A percentile compares a stretch with the other conserved stretches of the same genome.
Evolutionary conservation across 2,113 vertebrate species (phyloP).

Genomic region (Serilophus lunatus): DNA sequence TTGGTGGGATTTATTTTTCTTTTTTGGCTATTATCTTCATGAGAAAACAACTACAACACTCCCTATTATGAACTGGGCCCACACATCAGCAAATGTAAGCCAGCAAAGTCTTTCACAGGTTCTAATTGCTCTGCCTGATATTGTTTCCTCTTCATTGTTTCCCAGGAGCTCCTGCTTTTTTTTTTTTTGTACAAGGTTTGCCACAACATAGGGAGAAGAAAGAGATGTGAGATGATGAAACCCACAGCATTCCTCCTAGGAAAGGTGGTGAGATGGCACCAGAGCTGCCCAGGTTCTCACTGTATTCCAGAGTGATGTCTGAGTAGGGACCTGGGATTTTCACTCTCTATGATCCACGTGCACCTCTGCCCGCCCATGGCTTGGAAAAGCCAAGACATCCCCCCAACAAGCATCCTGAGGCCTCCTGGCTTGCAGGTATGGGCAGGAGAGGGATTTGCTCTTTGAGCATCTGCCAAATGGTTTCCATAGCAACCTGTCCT

Average conservation of each 20-base stretch:
- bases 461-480: neutral
- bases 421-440: neutral
- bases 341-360: accelerated
- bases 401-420: accelerated
- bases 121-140: neutral
- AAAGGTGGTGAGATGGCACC: neutral
- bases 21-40: neutral
- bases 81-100: neutral
- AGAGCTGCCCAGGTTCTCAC: neutral
- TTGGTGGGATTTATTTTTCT: neutral
- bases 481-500: neutral
- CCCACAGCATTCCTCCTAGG: neutral
- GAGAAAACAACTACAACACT: neutral
- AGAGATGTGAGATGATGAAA: neutral
- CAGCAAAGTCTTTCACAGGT: neutral
- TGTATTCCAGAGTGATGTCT: neutral
- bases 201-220: neutral
- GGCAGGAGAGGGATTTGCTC: neutral
- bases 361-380: accelerated
- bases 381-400: neutral
- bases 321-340: neutral
- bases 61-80: neutral
- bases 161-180: neutral
- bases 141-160: neutral
- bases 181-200: neutral